Evolutionary conservation across 2,113 vertebrate species (phyloP), one percentile per base, ranked within the genome.

Genomic region (Ctenodactylus gundi): DNA sequence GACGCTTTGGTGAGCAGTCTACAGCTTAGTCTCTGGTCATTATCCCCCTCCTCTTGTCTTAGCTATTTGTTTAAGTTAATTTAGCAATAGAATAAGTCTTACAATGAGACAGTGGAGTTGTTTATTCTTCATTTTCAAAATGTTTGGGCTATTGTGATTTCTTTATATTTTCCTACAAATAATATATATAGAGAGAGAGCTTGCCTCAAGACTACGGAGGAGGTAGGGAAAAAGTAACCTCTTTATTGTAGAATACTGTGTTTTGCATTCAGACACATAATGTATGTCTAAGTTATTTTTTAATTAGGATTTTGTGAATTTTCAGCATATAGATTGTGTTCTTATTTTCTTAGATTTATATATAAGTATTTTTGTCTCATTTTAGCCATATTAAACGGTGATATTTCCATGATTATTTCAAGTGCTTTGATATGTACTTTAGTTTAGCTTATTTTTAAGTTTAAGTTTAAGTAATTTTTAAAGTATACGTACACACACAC

Each of bases 291-390:
- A 29, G 23, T 82, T 20, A 62, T 80, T 49, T 51, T 81, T 81
- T 92, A 53, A n/a, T 46, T 34, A 55, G 8, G 1, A 6, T 81
- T 85, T 90, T 75, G 12, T 68, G 10, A n/a, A 23, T 57, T 89
- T 90, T 68, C 3, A 68, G 51, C n/a, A 55, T 72, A 23, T 3
- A 75, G 14, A 55, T 62, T 34, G 34, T 68, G 2, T 75, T 92
- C 18, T 64, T 25, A 4, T 93, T 91, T 82, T 44, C 53, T 93
- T 91, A 82, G 20, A 29, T 64, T 87, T 53, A 60, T 86, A 51
- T 86, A 8, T 64, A 83, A 91, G 20, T 67, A 76, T 68, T 95
- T 86, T 83, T 18, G 87, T 82, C 75, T 75, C 58, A 25, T 76
- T 76, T 60, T 58, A 76, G 76, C 31, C 23, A 53, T 41, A 76